phyloP scores from a whole-genome alignment of 1,140 invertebrate species.

The Formica exsecta region DNA sequence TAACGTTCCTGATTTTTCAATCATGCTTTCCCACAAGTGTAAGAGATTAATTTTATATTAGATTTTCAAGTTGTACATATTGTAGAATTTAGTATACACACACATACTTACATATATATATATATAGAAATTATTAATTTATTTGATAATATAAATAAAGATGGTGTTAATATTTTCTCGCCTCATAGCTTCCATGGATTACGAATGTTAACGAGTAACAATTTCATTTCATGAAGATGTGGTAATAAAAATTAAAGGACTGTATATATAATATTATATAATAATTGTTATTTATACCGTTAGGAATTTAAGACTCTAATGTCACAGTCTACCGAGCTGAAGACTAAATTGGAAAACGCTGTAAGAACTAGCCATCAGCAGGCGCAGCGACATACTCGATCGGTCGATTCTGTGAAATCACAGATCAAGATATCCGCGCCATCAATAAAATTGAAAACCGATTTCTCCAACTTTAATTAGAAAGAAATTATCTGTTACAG shows the following conservation, averaged over 20 bases:
- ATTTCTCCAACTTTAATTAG: constrained; percentile 97
- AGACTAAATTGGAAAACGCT: constrained; percentile 94
- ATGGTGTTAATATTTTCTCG: constrained; percentile 13
- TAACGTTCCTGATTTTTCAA: constrained; percentile 55
- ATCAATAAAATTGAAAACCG: constrained; percentile 97
- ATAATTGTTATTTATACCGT: constrained; percentile 73
- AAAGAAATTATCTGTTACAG: background rate
- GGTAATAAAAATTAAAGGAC: background rate
- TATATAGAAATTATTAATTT: constrained; percentile 59
- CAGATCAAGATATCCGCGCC: constrained; percentile 88
- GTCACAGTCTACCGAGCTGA: constrained; percentile 92
- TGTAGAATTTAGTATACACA: constrained; percentile 24
- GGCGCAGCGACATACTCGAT: constrained; percentile 82
- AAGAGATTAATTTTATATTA: constrained; percentile 34
- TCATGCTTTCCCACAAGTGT: constrained; percentile 36
- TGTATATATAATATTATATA: background rate
- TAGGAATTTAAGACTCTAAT: constrained; percentile 97
- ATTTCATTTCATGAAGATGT: constrained; percentile 2
- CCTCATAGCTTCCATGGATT: constrained; percentile 3
- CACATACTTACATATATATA: too few relatives aligned
- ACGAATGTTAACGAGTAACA: background rate
- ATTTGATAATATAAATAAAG: constrained; percentile 43
- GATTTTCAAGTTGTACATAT: constrained; percentile 42
- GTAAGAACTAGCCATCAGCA: constrained; percentile 92
- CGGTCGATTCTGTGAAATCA: constrained; percentile 86